Evolutionary conservation across 2,888 invertebrate species (phyloP).

Genomic region (Priocnemis perturbator): DNA sequence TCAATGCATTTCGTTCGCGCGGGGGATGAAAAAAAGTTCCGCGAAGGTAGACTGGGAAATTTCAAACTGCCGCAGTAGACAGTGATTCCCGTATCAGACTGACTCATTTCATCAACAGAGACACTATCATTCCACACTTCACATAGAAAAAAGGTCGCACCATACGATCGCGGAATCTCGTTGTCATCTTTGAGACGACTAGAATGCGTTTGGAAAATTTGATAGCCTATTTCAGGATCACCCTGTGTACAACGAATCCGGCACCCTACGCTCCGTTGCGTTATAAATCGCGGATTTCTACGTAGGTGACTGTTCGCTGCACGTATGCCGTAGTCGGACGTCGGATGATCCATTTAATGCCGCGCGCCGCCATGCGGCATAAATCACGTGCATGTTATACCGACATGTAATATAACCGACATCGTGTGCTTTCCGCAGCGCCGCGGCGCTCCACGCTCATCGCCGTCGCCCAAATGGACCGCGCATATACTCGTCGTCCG

Average conservation of each 20-base stretch:
- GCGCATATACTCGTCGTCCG: constrained; percentile 1
- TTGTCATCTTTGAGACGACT: too few relatives aligned
- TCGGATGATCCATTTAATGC: constrained; percentile 63
- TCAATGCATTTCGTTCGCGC: too few relatives aligned
- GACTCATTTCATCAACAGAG: too few relatives aligned
- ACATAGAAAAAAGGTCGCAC: too few relatives aligned
- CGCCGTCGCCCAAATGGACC: not conserved
- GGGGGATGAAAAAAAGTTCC: too few relatives aligned
- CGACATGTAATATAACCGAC: constrained; percentile 62
- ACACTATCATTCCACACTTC: too few relatives aligned
- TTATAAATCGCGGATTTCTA: constrained; percentile 65
- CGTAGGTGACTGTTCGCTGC: constrained; percentile 56
- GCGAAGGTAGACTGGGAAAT: too few relatives aligned
- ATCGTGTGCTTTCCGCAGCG: constrained; percentile 51
- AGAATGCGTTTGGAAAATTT: too few relatives aligned
- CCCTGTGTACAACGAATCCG: not conserved
- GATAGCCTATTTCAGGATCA: too few relatives aligned
- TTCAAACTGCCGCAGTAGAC: too few relatives aligned
- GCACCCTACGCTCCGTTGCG: constrained; percentile 50
- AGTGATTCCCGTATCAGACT: too few relatives aligned
- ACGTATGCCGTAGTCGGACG: constrained; percentile 55
- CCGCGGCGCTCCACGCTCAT: constrained; percentile 1
- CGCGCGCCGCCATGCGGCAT: constrained; percentile 57
- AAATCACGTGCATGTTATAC: constrained; percentile 61
- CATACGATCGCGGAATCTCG: too few relatives aligned